These are phyloP conservation scores for Papilio glaucus DNA, from an alignment of 1,140 invertebrate species.

Conservation along the genomic window DNA sequence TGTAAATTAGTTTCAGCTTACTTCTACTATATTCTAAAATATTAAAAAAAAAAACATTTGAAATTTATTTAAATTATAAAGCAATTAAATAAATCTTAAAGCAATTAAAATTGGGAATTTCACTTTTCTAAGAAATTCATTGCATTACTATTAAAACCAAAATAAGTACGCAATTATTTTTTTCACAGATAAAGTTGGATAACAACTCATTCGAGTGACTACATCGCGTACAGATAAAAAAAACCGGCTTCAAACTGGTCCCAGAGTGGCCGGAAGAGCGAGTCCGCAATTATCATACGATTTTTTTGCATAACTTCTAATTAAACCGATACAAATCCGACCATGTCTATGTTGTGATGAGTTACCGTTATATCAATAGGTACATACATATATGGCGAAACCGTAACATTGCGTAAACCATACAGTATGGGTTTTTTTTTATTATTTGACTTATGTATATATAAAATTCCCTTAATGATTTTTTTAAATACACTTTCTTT, in stretches of 20 bases:
- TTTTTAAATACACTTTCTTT: too few relatives aligned
- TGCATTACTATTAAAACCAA: neutral
- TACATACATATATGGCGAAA: neutral
- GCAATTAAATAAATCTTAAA: neutral
- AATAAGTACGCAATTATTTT: neutral
- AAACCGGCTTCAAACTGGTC: slow-evolving; percentile 12
- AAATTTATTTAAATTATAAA: neutral
- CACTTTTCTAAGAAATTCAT: neutral
- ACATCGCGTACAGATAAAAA: slow-evolving; percentile 16
- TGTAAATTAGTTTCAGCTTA: too few relatives aligned
- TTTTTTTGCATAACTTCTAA: slow-evolving; percentile 25
- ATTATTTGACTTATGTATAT: neutral
- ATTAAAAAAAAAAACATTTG: neutral
- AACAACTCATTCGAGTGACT: neutral
- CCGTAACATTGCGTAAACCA: neutral
- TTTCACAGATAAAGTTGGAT: slow-evolving; percentile 7
- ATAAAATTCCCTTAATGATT: too few relatives aligned
- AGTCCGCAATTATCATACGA: slow-evolving; percentile 17
- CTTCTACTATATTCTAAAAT: too few relatives aligned
- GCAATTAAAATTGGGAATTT: neutral
- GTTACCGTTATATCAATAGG: slow-evolving; percentile 14
- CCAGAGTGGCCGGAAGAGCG: slow-evolving; percentile 4
- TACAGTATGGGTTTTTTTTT: neutral
- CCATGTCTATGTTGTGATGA: slow-evolving; percentile 19
- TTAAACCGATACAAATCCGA: slow-evolving; percentile 30